Base-by-base conservation (phyloP, 2,888 invertebrate species). In the Horisme vitalbata region DNA sequence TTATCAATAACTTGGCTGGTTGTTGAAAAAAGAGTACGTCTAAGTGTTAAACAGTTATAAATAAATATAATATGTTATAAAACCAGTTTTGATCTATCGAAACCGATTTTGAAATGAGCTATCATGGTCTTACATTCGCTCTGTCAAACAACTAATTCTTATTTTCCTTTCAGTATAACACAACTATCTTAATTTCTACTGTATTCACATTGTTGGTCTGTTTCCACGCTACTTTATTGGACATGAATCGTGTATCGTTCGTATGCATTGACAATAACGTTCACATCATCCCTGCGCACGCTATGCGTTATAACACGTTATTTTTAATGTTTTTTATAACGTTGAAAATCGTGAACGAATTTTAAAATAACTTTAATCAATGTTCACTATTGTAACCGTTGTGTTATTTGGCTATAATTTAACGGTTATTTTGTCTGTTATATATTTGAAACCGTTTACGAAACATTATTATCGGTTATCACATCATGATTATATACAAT, bases 161-260 rank as follows among this genome's bases (percentile, higher is more conserved):
- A 52, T 51, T 73, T 67, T 52, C 51, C 65, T 77, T 79, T 63
- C 78, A 78, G 76, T 72, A 67, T 45, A 41, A 65, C 68, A 68
- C 63, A 58, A 55, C 26, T 35, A 45, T 38, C 52, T 37, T 59
- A 61, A 63, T 68, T 65, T 73, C 66, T 68, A 75, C 71, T 75
- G 72, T 78, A 76, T 77, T 69, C 58, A 57, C 55, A 57, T 46
- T 34, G 45, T 53, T 59, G 56, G 59, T 56, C 58, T 58, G 65
- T 82, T 80, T 82, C 71, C 83, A 83, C 78, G 83, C 82, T 57
- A 71, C 83, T 73, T 59, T 61, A 59, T 57, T 68, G 83, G 85
- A 85, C 69, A 74, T 75, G 75, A 61, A 48, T 54, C 64, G 60
- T 74, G 62, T 77, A 72, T 81, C 85, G 87, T 88, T 83, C 77